A percentile compares a stretch with the other conserved stretches of the same genome.
These are phyloP conservation scores for Suillia variegata DNA, from an alignment of 2,888 invertebrate genomes.

Conservation along the genomic window DNA sequence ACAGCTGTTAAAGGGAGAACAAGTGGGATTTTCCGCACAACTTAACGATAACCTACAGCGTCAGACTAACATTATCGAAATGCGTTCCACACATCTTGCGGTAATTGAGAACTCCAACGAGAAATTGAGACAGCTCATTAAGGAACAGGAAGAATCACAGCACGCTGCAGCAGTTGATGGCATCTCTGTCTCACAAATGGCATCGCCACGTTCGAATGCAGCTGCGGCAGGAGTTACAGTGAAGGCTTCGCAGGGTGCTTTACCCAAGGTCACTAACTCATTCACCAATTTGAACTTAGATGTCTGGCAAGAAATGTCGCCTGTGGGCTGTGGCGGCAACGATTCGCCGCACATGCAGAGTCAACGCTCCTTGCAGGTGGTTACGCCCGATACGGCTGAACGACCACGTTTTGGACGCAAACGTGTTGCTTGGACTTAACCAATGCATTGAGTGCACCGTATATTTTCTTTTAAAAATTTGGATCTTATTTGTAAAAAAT, in stretches of 20 bases:
- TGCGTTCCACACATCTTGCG: conserved; percentile 50
- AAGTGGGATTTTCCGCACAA: conserved; percentile 27
- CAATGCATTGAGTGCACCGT: neutral
- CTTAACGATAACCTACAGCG: conserved; percentile 45
- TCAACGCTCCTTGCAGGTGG: conserved; percentile 42
- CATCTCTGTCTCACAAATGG: conserved; percentile 11
- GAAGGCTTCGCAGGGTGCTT: neutral
- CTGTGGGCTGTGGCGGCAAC: conserved; percentile 29
- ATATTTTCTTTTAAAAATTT: neutral
- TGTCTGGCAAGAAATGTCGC: conserved; percentile 37
- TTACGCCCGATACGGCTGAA: conserved; percentile 37
- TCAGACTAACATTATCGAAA: conserved; percentile 49
- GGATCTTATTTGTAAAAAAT: no score
- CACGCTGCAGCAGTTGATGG: conserved; percentile 10
- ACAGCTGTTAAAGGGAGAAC: conserved; percentile 55
- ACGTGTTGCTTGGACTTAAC: conserved; percentile 54
- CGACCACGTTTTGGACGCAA: conserved; percentile 54
- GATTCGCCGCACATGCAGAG: conserved; percentile 38
- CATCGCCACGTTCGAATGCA: neutral
- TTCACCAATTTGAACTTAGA: conserved; percentile 54
- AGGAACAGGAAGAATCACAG: conserved; percentile 38
- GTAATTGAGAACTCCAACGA: conserved; percentile 57
- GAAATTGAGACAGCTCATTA: conserved; percentile 52
- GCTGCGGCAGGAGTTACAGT: neutral
- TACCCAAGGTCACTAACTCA: conserved; percentile 38